These are phyloP conservation scores for Sakesphorus luctuosus DNA, from an alignment of 2,113 vertebrate genomes.

Conservation along the genomic window DNA sequence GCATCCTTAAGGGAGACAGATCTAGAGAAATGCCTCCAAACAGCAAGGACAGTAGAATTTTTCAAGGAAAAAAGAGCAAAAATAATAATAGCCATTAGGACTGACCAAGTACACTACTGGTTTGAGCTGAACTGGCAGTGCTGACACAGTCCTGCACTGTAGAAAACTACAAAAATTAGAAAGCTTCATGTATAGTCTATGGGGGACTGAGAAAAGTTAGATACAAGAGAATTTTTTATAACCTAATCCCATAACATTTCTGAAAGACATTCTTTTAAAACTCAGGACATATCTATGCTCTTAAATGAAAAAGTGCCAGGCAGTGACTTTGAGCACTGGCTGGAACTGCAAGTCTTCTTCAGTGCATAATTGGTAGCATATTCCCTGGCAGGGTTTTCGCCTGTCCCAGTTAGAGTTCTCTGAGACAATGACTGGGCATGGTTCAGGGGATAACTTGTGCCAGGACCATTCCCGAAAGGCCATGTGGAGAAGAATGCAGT, in stretches of 20 bases:
- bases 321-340: neutral
- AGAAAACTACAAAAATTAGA: neutral
- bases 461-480: slow-evolving; percentile 21
- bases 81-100: neutral
- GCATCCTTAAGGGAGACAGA: neutral
- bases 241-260: neutral
- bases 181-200: neutral
- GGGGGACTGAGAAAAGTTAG: neutral
- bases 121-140: neutral
- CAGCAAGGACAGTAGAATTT: neutral
- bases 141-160: neutral
- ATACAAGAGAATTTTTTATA: neutral
- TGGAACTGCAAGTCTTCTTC: neutral
- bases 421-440: slow-evolving; percentile 55
- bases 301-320: neutral
- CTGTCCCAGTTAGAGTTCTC: neutral
- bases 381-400: slow-evolving; percentile 1
- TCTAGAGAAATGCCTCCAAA: neutral
- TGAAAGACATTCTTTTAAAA: neutral
- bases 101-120: neutral
- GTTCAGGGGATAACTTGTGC: neutral
- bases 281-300: neutral
- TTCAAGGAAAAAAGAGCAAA: neutral
- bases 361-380: slow-evolving; percentile 41
- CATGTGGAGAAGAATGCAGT: slow-evolving; percentile 6